Evolutionary conservation across 2,888 invertebrate genomes (phyloP).

Genomic region (Cryptus armator): DNA sequence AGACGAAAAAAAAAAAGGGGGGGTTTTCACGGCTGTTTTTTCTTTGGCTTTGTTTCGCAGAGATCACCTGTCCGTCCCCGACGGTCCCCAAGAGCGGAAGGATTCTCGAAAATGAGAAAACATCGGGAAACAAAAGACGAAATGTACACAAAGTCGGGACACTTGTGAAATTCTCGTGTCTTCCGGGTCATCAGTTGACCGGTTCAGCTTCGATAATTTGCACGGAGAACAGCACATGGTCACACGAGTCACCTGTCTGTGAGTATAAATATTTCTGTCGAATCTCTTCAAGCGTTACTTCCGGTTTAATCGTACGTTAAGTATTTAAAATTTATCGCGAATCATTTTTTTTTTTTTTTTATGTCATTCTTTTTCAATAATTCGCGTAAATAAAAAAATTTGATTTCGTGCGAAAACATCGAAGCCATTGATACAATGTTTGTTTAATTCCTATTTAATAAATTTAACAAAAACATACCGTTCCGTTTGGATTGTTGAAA

Average conservation of each 20-base stretch:
- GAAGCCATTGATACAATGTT: too few species aligned
- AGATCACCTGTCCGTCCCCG: slow-evolving; percentile 93
- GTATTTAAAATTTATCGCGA: too few species aligned
- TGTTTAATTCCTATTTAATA: background rate
- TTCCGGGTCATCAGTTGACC: slow-evolving; percentile 88
- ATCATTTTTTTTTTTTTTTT: too few species aligned
- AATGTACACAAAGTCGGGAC: slow-evolving; percentile 92
- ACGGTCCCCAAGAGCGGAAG: slow-evolving; percentile 91
- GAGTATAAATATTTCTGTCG: slow-evolving; percentile 78
- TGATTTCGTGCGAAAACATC: too few species aligned
- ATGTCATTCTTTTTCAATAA: too few species aligned
- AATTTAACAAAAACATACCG: background rate
- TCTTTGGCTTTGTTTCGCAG: slow-evolving; percentile 85
- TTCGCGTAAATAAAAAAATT: too few species aligned
- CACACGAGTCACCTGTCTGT: slow-evolving; percentile 94
- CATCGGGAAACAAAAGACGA: slow-evolving; percentile 83
- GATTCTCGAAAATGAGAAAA: slow-evolving; percentile 85
- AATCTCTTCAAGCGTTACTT: background rate
- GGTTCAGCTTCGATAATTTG: slow-evolving; percentile 95
- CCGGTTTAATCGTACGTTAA: background rate
- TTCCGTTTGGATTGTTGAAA: background rate
- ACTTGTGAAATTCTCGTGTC: slow-evolving; percentile 92
- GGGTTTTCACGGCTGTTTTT: background rate
- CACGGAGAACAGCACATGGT: slow-evolving; percentile 95
- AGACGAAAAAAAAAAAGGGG: background rate